Conservation (phyloP, 2,797 vertebrate genomes). For the Pterois miles region DNA sequence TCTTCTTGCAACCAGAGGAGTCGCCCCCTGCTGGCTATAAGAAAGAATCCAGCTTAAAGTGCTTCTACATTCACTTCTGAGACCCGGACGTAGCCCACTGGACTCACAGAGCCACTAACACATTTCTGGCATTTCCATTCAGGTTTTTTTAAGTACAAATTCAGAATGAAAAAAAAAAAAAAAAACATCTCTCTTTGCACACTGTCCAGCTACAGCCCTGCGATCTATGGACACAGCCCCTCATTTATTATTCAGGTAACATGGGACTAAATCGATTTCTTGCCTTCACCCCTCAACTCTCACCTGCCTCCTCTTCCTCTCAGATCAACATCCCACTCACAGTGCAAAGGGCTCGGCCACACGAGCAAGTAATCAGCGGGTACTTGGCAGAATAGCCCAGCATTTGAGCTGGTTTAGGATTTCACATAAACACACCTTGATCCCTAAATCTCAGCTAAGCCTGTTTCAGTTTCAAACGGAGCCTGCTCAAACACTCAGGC, state of each 20-base stretch:
- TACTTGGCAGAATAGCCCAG: constrained; percentile 62
- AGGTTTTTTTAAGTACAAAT: not conserved
- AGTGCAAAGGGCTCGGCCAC: constrained; percentile 69
- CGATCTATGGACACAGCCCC: constrained; percentile 59
- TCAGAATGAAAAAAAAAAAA: not conserved
- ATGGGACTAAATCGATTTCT: constrained; percentile 75
- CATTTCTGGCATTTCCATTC: not conserved
- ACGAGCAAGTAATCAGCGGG: constrained; percentile 65
- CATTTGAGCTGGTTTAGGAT: constrained; percentile 75
- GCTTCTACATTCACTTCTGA: no score
- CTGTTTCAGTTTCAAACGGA: constrained; percentile 78
- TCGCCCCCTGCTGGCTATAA: no score
- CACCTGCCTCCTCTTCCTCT: constrained; percentile 67
- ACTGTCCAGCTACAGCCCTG: constrained; percentile 32
- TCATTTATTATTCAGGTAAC: constrained; percentile 83
- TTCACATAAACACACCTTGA: constrained; percentile 85
- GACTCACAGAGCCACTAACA: no score
- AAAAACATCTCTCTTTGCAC: constrained; percentile 27
- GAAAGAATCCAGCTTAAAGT: no score
- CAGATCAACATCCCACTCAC: constrained; percentile 75
- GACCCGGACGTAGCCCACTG: no score
- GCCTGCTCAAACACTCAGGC: constrained; percentile 55
- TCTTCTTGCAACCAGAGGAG: no score
- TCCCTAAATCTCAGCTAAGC: constrained; percentile 81
- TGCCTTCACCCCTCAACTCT: constrained; percentile 69